Base-by-base conservation (phyloP, 2,888 invertebrate genomes). In the Molanna angustata region DNA sequence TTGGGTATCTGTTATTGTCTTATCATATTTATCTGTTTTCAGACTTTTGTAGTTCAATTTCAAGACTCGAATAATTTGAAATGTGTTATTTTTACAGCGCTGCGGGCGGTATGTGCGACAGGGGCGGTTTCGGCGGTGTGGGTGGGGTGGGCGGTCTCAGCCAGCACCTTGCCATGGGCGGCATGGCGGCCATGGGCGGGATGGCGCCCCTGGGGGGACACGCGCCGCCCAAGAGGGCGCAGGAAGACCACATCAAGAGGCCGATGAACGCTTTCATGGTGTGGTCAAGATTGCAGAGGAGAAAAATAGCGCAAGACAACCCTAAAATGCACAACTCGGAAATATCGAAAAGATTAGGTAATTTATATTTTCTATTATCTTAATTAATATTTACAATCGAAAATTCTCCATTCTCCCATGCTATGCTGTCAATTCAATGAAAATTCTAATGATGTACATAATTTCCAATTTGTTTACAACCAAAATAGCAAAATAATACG, bases 191-290 rank as follows among this genome's bases (percentile, higher is more conserved):
- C 39, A 76, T 83, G 57, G 78, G 78, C 49, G 74, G 78, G 62
- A 80, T 84, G 68, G 81, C 78, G 58, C 79, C 78, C 9, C 75
- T 78, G 61, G 67, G 66, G 32, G 63, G 62, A 9, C 64, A 72
- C 35, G 61, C 61, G 18, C 75, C 74, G 56, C 73, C 73, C 63
- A 77, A 77, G 67, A 76, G 76, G 65, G 78, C 83, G 51, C 88
- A 84, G 60, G 88, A 88, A 64, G 90, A 91, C 64, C 93, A 95
- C 73, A 94, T 96, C 64, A 97, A 96, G 71, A 78, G 96, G 61
- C 96, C 96, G 27, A 97, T 97, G 96, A 97, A 97, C 72, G 96
- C 96, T 1, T 96, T 96, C 74, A 96, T 97, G 96, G 96, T 96
- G 43, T 96, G 96, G 95, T 94, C 94, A 9, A 74, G 96, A 56